Conservation (phyloP, 2,797 vertebrate species). For the Myotis planiceps region DNA sequence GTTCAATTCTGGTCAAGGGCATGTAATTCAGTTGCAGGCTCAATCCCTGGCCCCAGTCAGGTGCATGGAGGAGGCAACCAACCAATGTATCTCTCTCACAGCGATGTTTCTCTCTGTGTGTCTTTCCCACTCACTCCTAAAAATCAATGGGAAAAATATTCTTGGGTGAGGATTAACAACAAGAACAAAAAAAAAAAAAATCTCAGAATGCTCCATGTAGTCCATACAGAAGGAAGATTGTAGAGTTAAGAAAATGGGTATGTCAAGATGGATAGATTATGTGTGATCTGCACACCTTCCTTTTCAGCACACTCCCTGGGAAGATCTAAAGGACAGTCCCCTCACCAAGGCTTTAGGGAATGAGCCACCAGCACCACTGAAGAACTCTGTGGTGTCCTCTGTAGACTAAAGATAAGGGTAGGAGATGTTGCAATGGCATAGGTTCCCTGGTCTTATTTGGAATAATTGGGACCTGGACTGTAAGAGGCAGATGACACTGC, state of each 20-base stretch:
- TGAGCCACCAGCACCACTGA: too few relatives aligned
- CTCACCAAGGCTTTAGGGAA: background rate
- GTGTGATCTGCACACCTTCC: background rate
- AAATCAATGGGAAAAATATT: too few relatives aligned
- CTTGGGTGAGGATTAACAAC: too few relatives aligned
- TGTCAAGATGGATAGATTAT: background rate
- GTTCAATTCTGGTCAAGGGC: too few relatives aligned
- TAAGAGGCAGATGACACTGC: background rate
- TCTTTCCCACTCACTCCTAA: too few relatives aligned
- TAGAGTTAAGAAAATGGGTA: background rate
- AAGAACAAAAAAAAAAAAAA: too few relatives aligned
- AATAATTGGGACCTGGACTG: background rate
- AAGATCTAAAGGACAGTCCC: background rate
- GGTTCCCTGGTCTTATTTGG: background rate
- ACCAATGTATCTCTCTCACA: too few relatives aligned
- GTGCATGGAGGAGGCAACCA: too few relatives aligned
- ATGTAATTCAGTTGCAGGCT: too few relatives aligned
- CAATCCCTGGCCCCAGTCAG: too few relatives aligned
- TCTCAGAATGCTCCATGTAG: background rate
- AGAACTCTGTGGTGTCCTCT: background rate
- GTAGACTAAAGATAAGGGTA: background rate
- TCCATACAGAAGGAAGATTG: background rate
- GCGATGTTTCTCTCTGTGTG: too few relatives aligned
- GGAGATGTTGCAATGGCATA: background rate
- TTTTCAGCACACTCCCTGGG: background rate